Percentiles rank a stretch among this genome's conserved stretches.
phyloP scores from a whole-genome alignment of 2,113 vertebrate genomes.

The Sinocyclocheilus grahami region DNA sequence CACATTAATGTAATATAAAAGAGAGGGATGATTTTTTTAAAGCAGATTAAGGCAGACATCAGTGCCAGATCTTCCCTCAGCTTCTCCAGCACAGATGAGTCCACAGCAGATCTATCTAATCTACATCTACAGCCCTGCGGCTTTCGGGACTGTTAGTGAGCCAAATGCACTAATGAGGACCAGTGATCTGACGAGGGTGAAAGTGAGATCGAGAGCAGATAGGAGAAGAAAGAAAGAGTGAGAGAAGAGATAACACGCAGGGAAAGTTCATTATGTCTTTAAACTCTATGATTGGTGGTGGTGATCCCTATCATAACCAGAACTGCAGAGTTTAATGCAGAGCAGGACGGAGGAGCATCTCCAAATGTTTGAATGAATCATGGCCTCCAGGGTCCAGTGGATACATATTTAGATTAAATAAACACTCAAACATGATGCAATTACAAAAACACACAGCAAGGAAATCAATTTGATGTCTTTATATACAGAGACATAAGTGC shows the following conservation, averaged over 20 bases:
- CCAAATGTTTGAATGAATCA: neutral
- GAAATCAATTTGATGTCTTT: constrained; percentile 8
- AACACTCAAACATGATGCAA: constrained; percentile 13
- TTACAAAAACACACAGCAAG: neutral
- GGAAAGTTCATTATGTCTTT: neutral
- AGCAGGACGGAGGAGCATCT: constrained; percentile 10
- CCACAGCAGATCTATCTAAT: constrained; percentile 26
- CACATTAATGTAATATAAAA: constrained; percentile 29
- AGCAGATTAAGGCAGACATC: constrained; percentile 11
- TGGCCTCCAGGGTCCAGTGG: neutral
- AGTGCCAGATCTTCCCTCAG: constrained; percentile 22
- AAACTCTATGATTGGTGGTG: constrained; percentile 35
- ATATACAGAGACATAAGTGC: neutral
- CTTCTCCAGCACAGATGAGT: constrained; percentile 6
- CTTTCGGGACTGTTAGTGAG: constrained; percentile 32
- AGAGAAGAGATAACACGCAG: constrained; percentile 18
- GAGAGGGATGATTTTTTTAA: neutral
- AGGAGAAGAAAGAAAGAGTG: neutral
- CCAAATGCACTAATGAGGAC: constrained; percentile 12
- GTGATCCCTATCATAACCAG: constrained; percentile 35
- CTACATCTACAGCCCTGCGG: constrained; percentile 33
- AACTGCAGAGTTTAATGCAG: constrained; percentile 23
- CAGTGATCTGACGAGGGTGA: constrained; percentile 34
- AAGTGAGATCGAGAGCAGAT: constrained; percentile 35
- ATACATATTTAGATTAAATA: constrained; percentile 13